Base-by-base conservation (phyloP, 2,797 vertebrate genomes). In the Aythya fuligula region DNA sequence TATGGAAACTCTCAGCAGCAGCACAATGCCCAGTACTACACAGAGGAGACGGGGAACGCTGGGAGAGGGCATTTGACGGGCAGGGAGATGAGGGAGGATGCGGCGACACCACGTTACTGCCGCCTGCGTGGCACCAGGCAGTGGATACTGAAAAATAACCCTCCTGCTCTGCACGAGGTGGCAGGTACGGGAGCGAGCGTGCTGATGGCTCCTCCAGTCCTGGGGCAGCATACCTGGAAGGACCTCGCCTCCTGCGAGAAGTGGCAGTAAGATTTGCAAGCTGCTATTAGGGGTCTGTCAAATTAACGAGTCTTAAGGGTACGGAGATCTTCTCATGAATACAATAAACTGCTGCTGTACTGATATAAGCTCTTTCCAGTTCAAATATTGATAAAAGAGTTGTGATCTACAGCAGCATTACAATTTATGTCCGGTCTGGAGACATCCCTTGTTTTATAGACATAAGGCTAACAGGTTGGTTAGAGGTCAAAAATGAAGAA, bases 401-500 rank as follows among this genome's bases (percentile, higher is more conserved):
- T 95, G 91, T 91, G 92, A 96, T 96, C 95, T 93, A 86, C 69
- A 81, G 84, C 74, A 64, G 80, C 86, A 89, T 88, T 75, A 95
- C 89, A 97, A 97, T 96, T 97, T 97, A 96, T 94, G 96, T 94
- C 87, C 89, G 73, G 85, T 89, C 94, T 87, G 71, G 74, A 96
- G 93, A 94, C 90, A 83, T 94, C 84, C 71, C 87, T 94, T 92
- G 93, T 93, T 97, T 97, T 96, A 97, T 95, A 94, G 95, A 93
- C 94, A 93, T 79, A 92, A 95, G 93, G 95, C 95, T 94, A 95
- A 94, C 94, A 96, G 95, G 94, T 88, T 94, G 79, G 93, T 95
- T 97, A 96, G 96, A 97, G 95, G 97, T 97, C 95, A 97, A 93
- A 96, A 96, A 95, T 91, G 93, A 97, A 97, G 90, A 96, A 97